Evolutionary conservation across 2,888 invertebrate genomes (phyloP).

Genomic region (Eumacrocentrus americanus): DNA sequence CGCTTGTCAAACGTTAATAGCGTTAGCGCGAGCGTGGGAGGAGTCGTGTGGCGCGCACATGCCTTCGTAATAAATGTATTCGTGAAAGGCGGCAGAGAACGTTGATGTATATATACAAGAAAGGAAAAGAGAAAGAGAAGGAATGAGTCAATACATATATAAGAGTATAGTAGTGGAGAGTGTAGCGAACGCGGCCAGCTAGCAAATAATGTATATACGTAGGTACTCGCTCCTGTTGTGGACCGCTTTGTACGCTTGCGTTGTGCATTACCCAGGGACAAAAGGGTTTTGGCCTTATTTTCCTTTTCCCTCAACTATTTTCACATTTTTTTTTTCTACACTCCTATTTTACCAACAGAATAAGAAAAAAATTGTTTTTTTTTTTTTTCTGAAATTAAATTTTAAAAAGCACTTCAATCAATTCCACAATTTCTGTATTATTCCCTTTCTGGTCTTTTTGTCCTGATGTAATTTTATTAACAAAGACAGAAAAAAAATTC

Average conservation of each 20-base stretch:
- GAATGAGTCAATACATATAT: constrained; percentile 26
- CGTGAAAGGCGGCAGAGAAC: not conserved
- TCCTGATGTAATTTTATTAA: too few species aligned
- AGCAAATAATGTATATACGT: constrained; percentile 32
- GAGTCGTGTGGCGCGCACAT: not conserved
- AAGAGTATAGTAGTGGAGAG: constrained; percentile 17
- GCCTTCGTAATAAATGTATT: not conserved
- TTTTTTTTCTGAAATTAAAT: too few species aligned
- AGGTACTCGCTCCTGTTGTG: constrained; percentile 16
- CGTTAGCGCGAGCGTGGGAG: not conserved
- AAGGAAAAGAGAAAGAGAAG: constrained; percentile 33
- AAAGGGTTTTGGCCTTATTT: constrained; percentile 43
- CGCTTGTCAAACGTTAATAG: constrained; percentile 3
- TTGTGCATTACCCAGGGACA: constrained; percentile 42
- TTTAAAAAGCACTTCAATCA: too few species aligned
- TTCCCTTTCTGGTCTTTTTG: too few species aligned
- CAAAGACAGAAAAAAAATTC: too few species aligned
- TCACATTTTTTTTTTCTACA: not conserved
- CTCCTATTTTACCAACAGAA: too few species aligned
- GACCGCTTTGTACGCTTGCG: constrained; percentile 36
- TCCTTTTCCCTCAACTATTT: constrained; percentile 8
- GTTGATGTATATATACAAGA: constrained; percentile 46
- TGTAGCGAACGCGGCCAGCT: constrained; percentile 22
- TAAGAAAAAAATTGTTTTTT: too few species aligned
- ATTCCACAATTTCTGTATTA: too few species aligned